Evolutionary conservation across 2,888 invertebrate genomes (phyloP).

Genomic region (Lamproptera curius): DNA sequence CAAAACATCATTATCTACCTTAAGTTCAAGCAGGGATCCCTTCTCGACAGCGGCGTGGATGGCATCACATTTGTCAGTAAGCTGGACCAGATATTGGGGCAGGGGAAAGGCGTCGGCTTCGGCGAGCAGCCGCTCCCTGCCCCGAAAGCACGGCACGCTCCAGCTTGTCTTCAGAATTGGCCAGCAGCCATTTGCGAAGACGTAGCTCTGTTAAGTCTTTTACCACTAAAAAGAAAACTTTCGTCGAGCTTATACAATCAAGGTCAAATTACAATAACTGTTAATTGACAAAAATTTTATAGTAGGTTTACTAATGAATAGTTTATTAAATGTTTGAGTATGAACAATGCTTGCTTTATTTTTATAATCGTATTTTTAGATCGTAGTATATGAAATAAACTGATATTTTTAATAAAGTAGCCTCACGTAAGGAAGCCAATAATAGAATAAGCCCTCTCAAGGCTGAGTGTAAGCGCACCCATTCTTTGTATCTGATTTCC

Average conservation of each 20-base stretch:
- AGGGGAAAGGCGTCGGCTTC: slow-evolving; percentile 52
- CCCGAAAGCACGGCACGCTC: slow-evolving; percentile 68
- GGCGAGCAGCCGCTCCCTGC: slow-evolving; percentile 58
- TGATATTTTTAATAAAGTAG: neutral
- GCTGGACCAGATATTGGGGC: slow-evolving; percentile 69
- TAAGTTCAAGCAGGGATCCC: slow-evolving; percentile 83
- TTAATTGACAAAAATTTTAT: too few species aligned
- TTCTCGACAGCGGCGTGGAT: slow-evolving; percentile 87
- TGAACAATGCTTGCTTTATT: too few species aligned
- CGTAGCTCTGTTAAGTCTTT: slow-evolving; percentile 53
- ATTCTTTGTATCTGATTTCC: slow-evolving; percentile 17
- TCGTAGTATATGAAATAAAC: too few species aligned
- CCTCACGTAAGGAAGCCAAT: slow-evolving; percentile 4
- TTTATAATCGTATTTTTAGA: too few species aligned
- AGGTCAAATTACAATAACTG: too few species aligned
- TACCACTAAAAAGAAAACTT: slow-evolving; percentile 38
- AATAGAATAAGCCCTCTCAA: slow-evolving; percentile 13
- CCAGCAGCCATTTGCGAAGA: slow-evolving; percentile 61
- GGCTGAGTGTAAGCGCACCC: slow-evolving; percentile 6
- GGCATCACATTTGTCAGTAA: slow-evolving; percentile 86
- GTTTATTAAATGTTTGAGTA: too few species aligned
- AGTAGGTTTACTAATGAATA: too few species aligned
- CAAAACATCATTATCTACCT: too few species aligned
- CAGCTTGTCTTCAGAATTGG: slow-evolving; percentile 56
- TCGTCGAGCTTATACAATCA: too few species aligned